Evolutionary conservation across 2,888 invertebrate genomes (phyloP).

Genomic region (Caenorhabditis sinica): DNA sequence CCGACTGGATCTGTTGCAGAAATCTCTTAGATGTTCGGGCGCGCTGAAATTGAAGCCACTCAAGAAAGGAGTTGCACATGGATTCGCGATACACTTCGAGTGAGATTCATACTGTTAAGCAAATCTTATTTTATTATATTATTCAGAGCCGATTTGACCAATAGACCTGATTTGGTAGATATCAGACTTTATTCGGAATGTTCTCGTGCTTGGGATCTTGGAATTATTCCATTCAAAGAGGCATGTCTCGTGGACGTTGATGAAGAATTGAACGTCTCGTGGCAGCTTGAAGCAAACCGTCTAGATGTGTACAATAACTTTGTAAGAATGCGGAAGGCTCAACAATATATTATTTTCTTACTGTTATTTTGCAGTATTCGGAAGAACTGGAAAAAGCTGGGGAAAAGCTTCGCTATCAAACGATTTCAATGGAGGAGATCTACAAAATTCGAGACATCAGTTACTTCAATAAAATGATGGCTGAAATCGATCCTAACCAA

Average conservation of each 20-base stretch:
- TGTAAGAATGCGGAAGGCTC: slow-evolving; percentile 12
- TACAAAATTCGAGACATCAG: slow-evolving; percentile 50
- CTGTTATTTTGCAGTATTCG: too few species aligned
- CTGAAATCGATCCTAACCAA: slow-evolving; percentile 8
- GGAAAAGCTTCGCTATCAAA: slow-evolving; percentile 32
- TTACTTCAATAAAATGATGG: slow-evolving; percentile 52
- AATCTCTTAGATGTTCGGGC: background rate
- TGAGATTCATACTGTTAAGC: background rate
- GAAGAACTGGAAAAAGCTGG: slow-evolving; percentile 22
- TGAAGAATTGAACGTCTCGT: slow-evolving; percentile 1
- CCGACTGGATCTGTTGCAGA: slow-evolving; percentile 17
- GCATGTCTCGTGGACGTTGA: slow-evolving; percentile 39
- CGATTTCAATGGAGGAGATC: slow-evolving; percentile 22
- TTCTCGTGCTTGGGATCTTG: slow-evolving; percentile 66
- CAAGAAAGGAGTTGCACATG: slow-evolving; percentile 45
- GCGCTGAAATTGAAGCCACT: background rate
- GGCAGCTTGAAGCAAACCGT: slow-evolving; percentile 20
- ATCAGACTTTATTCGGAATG: slow-evolving; percentile 23
- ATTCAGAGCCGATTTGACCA: slow-evolving; percentile 45
- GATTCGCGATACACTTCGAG: slow-evolving; percentile 52
- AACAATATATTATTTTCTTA: background rate
- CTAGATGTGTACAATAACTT: slow-evolving; percentile 47
- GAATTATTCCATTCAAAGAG: slow-evolving; percentile 64
- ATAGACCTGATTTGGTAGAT: slow-evolving; percentile 14
- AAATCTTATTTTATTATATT: background rate